phyloP scores from a whole-genome alignment of 2,113 vertebrate species.

The Atlantisia rogersi region DNA sequence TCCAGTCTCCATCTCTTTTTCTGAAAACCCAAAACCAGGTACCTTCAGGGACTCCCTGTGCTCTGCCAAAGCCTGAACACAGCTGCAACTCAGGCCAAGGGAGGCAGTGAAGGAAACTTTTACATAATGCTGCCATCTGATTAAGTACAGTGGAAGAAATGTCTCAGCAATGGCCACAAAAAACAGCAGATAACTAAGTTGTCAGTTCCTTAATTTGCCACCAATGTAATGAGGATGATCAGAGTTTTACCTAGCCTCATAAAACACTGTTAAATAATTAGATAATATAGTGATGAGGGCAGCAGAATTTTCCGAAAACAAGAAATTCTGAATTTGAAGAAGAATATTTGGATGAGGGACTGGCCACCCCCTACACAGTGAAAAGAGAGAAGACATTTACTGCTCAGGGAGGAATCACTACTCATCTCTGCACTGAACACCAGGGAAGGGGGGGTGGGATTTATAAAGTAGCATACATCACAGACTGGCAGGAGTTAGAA shows the following conservation, averaged over 20 bases:
- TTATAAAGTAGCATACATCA: not conserved
- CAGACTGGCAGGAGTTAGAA: too few species aligned
- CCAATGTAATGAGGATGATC: not conserved
- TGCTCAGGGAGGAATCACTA: not conserved
- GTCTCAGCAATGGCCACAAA: not conserved
- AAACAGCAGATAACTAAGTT: not conserved
- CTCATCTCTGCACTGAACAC: not conserved
- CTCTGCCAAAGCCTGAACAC: not conserved
- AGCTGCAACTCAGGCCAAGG: not conserved
- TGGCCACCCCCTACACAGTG: not conserved
- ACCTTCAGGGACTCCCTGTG: not conserved
- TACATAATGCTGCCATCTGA: not conserved
- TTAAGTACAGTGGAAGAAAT: not conserved
- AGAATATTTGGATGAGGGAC: not conserved
- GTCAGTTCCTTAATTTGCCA: not conserved
- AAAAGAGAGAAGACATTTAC: not conserved
- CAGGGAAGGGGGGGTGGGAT: accelerated
- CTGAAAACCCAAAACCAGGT: not conserved
- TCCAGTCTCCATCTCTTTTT: not conserved
- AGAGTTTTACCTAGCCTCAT: not conserved
- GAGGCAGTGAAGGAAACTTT: not conserved
- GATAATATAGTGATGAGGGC: not conserved
- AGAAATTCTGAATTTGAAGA: not conserved
- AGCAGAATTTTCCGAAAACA: not conserved
- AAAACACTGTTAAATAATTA: not conserved